Conservation (phyloP, 2,797 vertebrate species). For the Lindbergichthys nudifrons region DNA sequence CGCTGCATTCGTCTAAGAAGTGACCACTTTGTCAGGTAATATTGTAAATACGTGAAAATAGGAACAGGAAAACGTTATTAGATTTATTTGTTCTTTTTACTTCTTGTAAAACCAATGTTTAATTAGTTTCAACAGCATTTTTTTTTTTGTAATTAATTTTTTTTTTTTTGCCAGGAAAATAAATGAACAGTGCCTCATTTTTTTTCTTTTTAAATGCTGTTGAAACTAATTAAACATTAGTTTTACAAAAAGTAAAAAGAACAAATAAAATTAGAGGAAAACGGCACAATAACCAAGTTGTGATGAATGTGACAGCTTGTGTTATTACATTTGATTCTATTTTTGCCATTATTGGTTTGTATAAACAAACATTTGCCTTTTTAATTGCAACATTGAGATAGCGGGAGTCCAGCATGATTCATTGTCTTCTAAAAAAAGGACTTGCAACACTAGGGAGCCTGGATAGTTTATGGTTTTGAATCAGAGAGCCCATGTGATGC, state of each 20-base stretch:
- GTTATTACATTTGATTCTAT: slow-evolving; percentile 59
- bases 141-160: too few relatives aligned
- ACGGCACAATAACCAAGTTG: background rate
- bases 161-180: too few relatives aligned
- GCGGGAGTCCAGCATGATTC: slow-evolving; percentile 50
- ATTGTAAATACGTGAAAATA: background rate
- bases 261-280: slow-evolving; percentile 10
- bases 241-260: too few relatives aligned
- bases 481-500: slow-evolving; percentile 29
- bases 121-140: too few relatives aligned
- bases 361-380: slow-evolving; percentile 60
- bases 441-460: slow-evolving; percentile 13
- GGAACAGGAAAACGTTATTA: too few relatives aligned
- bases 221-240: too few relatives aligned
- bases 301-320: slow-evolving; percentile 49
- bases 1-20: background rate
- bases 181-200: too few relatives aligned
- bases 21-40: background rate
- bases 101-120: too few relatives aligned
- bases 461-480: slow-evolving; percentile 40
- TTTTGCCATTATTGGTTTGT: slow-evolving; percentile 58
- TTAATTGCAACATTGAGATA: slow-evolving; percentile 63
- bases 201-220: too few relatives aligned
- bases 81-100: background rate
- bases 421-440: slow-evolving; percentile 54